Conservation (phyloP, 2,888 invertebrate genomes). For the Lasioglossum villosulum region DNA sequence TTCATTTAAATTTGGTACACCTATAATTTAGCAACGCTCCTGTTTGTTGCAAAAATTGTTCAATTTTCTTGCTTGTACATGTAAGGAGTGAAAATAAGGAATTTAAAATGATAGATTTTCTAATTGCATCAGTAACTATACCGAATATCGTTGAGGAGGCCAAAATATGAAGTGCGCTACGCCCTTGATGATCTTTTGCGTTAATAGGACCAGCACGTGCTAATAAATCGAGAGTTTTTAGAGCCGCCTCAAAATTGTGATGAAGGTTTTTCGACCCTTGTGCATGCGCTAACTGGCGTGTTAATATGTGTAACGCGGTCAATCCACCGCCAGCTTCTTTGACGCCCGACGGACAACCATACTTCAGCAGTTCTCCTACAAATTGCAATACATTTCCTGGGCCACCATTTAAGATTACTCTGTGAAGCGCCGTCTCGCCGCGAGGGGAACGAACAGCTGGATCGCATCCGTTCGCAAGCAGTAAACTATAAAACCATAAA, state of each 20-base stretch:
- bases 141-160: conserved; percentile 77
- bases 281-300: conserved; percentile 76
- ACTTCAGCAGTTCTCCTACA: conserved; percentile 77
- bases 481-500: conserved; percentile 46
- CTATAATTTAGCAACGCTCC: neutral
- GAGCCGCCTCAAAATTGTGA: conserved; percentile 75
- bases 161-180: conserved; percentile 80
- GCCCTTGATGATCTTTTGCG: conserved; percentile 79
- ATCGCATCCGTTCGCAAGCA: conserved; percentile 79
- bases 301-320: conserved; percentile 79
- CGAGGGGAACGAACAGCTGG: conserved; percentile 80
- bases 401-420: conserved; percentile 77
- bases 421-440: conserved; percentile 82
- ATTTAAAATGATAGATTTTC: neutral
- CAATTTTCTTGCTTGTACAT: neutral
- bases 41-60: neutral
- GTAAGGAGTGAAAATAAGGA: neutral
- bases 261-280: conserved; percentile 73
- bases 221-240: conserved; percentile 75
- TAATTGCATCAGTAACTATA: conserved; percentile 34
- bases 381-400: conserved; percentile 75
- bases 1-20: neutral
- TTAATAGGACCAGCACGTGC: conserved; percentile 79
- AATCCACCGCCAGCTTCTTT: conserved; percentile 80
- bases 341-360: conserved; percentile 80